Evolutionary conservation across 1,140 invertebrate genomes (phyloP).

Genomic region (Drosophila saltans): DNA sequence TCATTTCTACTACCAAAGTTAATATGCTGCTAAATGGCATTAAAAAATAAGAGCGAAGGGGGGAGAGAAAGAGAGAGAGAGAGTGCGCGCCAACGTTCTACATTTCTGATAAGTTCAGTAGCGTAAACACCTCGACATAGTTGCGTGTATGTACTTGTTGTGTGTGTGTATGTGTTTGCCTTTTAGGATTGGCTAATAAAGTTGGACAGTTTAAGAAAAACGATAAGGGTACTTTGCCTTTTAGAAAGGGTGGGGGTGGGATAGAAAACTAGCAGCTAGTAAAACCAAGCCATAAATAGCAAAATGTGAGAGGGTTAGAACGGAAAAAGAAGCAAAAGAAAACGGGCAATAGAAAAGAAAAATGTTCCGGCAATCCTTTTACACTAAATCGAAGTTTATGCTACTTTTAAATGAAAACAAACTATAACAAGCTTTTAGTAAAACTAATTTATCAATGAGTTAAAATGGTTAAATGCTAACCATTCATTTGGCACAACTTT

Average conservation of each 20-base stretch:
- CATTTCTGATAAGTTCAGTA: constrained; percentile 65
- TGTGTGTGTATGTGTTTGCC: constrained; percentile 31
- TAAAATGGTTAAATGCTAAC: background rate
- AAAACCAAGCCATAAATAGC: constrained; percentile 57
- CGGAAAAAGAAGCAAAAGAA: background rate
- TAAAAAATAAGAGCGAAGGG: constrained; percentile 50
- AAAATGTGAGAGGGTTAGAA: constrained; percentile 19
- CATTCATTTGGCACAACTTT: too few relatives aligned
- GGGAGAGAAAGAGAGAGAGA: constrained; percentile 6
- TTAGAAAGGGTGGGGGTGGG: background rate
- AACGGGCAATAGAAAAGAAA: background rate
- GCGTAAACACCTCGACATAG: constrained; percentile 70
- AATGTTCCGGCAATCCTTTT: background rate
- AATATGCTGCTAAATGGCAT: constrained; percentile 80
- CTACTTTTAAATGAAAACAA: constrained; percentile 1
- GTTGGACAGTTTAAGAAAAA: constrained; percentile 49
- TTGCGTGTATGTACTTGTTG: constrained; percentile 28
- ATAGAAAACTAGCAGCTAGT: constrained; percentile 24
- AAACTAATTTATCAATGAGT: constrained; percentile 8
- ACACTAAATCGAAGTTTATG: constrained; percentile 1
- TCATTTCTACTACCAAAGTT: constrained; percentile 76
- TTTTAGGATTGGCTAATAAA: constrained; percentile 52
- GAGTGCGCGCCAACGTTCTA: constrained; percentile 18
- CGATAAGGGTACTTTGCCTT: background rate
- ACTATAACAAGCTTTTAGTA: constrained; percentile 3